Conservation (phyloP, 2,888 invertebrate species). For the Pollenia amentaria region DNA sequence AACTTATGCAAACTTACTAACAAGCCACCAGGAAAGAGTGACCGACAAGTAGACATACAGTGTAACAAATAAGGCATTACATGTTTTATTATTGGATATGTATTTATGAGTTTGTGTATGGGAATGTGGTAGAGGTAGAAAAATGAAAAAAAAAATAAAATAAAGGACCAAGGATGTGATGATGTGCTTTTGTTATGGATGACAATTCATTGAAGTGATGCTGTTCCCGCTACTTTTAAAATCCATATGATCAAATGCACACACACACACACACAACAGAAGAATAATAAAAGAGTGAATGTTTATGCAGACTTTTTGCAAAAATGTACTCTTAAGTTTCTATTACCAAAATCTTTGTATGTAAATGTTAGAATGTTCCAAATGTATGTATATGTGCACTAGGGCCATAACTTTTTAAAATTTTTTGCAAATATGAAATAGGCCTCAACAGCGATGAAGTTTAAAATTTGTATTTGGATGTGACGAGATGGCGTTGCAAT, state of each 20-base stretch:
- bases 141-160: neutral
- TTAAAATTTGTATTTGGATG: too few species aligned
- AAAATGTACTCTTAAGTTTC: constrained; percentile 23
- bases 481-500: too few species aligned
- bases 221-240: constrained; percentile 39
- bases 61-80: constrained; percentile 18
- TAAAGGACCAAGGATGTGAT: constrained; percentile 15
- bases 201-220: constrained; percentile 52
- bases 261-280: neutral
- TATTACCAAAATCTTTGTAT: constrained; percentile 7
- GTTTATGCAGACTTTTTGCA: constrained; percentile 12
- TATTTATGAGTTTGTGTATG: neutral
- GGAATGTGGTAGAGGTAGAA: neutral
- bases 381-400: neutral
- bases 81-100: constrained; percentile 9
- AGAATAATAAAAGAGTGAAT: neutral
- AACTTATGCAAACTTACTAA: constrained; percentile 28
- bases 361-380: constrained; percentile 30
- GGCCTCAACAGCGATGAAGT: too few species aligned
- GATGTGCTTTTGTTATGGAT: constrained; percentile 62
- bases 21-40: neutral
- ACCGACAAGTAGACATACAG: neutral
- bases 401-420: too few species aligned
- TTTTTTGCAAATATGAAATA: too few species aligned
- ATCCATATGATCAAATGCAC: constrained; percentile 42